phyloP scores from a whole-genome alignment of 2,113 vertebrate genomes.

The Xyliphius kryptos region DNA sequence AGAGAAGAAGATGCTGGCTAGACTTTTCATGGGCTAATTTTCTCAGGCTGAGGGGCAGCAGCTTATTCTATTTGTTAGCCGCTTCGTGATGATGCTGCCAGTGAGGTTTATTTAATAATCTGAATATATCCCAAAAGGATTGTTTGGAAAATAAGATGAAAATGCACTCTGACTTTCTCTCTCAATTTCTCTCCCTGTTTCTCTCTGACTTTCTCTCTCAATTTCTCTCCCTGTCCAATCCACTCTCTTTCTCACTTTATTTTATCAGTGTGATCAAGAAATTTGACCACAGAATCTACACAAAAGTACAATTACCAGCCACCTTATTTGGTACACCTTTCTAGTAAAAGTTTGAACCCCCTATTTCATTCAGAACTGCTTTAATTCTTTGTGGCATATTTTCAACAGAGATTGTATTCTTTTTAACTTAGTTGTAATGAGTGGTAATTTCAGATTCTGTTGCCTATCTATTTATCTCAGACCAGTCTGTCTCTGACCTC shows the following conservation, averaged over 20 bases:
- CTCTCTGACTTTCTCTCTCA: slow-evolving; percentile 11
- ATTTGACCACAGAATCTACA: too few relatives aligned
- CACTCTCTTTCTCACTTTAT: slow-evolving; percentile 2
- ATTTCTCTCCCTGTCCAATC: slow-evolving; percentile 3
- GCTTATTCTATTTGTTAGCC: slow-evolving; percentile 58
- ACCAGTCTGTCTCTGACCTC: too few relatives aligned
- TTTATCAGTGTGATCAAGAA: slow-evolving; percentile 15
- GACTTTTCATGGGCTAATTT: slow-evolving; percentile 65
- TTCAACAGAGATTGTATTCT: too few relatives aligned
- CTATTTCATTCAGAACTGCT: too few relatives aligned
- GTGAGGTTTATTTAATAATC: slow-evolving; percentile 75
- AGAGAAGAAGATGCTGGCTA: slow-evolving; percentile 50
- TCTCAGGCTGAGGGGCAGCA: slow-evolving; percentile 50
- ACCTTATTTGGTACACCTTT: too few relatives aligned
- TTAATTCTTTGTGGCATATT: too few relatives aligned
- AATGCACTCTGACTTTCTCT: slow-evolving; percentile 35
- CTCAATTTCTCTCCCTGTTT: slow-evolving; percentile 14
- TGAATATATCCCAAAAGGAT: slow-evolving; percentile 71
- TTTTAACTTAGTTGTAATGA: too few relatives aligned
- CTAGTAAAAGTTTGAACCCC: too few relatives aligned
- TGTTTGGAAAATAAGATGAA: slow-evolving; percentile 67
- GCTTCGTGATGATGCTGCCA: slow-evolving; percentile 64
- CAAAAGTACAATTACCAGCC: too few relatives aligned
- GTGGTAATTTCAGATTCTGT: too few relatives aligned
- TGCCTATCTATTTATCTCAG: too few relatives aligned